Percentiles rank a stretch among this genome's conserved stretches.
Evolutionary conservation across 2,888 invertebrate genomes (phyloP).

Genomic region (Oligia latruncula): DNA sequence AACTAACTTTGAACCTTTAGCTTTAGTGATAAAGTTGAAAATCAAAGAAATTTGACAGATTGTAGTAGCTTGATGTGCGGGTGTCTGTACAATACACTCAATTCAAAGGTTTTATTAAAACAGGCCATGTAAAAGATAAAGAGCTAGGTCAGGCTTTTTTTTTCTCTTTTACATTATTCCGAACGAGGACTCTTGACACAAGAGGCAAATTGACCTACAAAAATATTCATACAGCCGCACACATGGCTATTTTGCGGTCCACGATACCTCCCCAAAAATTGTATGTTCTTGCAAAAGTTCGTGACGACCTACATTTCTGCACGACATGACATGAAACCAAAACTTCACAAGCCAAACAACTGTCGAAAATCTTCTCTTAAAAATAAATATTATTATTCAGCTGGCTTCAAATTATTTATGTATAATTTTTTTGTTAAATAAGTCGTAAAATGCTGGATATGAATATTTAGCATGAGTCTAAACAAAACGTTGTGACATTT

Average conservation of each 20-base stretch:
- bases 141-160: neutral
- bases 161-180: neutral
- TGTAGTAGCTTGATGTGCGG: too few species aligned
- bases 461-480: conserved; percentile 48
- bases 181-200: conserved; percentile 22
- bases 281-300: conserved; percentile 25
- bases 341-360: conserved; percentile 15
- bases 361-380: conserved; percentile 14
- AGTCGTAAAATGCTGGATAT: conserved; percentile 52
- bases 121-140: neutral
- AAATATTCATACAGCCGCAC: conserved; percentile 52
- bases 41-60: too few species aligned
- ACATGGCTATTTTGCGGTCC: conserved; percentile 30
- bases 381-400: conserved; percentile 18
- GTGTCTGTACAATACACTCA: neutral
- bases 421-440: conserved; percentile 28
- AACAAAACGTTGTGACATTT: conserved; percentile 42
- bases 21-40: too few species aligned
- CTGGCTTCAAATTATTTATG: neutral
- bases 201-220: conserved; percentile 30
- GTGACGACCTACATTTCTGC: conserved; percentile 32
- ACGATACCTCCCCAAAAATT: conserved; percentile 40
- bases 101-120: neutral
- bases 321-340: conserved; percentile 22
- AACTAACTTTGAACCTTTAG: too few species aligned